Conservation (phyloP, 2,113 vertebrate genomes). For the Psilopsiagon aurifrons region DNA sequence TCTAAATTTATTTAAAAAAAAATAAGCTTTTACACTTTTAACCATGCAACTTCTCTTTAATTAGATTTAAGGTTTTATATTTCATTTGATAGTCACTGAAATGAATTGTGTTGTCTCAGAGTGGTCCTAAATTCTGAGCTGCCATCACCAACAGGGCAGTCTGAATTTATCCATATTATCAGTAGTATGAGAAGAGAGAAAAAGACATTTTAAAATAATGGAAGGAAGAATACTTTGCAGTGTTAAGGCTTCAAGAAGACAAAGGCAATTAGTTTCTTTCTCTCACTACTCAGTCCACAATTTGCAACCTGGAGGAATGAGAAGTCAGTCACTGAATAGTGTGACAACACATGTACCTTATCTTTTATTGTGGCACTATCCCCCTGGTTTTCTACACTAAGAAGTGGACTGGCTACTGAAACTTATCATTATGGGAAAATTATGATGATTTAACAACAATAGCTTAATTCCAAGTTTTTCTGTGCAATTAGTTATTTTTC, state of each 20-base stretch:
- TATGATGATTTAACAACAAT: slow-evolving; percentile 28
- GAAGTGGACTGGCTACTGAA: slow-evolving; percentile 46
- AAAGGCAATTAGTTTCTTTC: slow-evolving; percentile 22
- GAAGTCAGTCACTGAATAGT: slow-evolving; percentile 44
- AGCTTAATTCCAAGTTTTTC: slow-evolving; percentile 24
- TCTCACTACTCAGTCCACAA: neutral
- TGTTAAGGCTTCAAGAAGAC: slow-evolving; percentile 32
- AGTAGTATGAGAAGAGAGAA: neutral
- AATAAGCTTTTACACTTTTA: slow-evolving; percentile 9
- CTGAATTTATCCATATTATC: slow-evolving; percentile 49
- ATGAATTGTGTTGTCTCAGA: neutral
- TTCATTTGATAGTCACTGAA: slow-evolving; percentile 12
- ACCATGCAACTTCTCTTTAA: slow-evolving; percentile 2
- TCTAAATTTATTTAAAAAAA: slow-evolving; percentile 41
- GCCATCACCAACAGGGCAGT: neutral
- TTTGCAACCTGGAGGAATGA: slow-evolving; percentile 46
- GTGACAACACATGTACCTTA: slow-evolving; percentile 56
- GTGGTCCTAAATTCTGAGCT: slow-evolving; percentile 25
- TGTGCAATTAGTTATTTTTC: neutral
- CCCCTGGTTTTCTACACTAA: slow-evolving; percentile 41
- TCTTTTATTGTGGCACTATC: slow-evolving; percentile 47
- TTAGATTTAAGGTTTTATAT: slow-evolving; percentile 20
- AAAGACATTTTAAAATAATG: neutral
- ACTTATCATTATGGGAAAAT: slow-evolving; percentile 31
- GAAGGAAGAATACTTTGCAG: slow-evolving; percentile 21